Base-by-base conservation (phyloP, 1,140 invertebrate species). In the Trichonephila clavata region DNA sequence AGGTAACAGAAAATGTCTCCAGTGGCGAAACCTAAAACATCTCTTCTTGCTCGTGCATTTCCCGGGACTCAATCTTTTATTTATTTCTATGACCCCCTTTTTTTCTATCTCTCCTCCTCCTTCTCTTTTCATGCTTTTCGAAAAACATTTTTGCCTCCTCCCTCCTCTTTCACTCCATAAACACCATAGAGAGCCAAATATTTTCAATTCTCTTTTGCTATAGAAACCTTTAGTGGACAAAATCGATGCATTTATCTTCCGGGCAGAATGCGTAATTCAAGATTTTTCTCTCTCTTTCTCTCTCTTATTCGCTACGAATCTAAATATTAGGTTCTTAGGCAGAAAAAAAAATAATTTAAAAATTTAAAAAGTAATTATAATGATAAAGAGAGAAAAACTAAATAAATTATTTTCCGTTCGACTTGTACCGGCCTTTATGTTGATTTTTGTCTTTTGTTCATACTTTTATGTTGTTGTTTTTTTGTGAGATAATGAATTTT, bases 181-280 rank as follows among this genome's bases (percentile, higher is more conserved):
- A 63, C 61, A 63, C 61, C 61, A 77, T 20, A 77, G 27, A 77
- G 24, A 77, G 32, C 13, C 27, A 39, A 39, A 39, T 77, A 77
- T 77, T 77, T 39, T 20, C 24, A 77, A 39, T 77, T 77, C 71
- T 77, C 71, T 77, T 77, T 77, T 27, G 16, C 27, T 32, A 77
- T 32, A 27, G 27, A 77, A 77, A 77, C 71, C 27, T 16, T 77
- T 32, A 39, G 27, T 7, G 27, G 1, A 18, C 13, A 39, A 39
- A 77, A 77, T 77, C 27, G 71, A 77, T 77, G 18, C 13, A 18
- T 77, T 77, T 77, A 32, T 32, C 71, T 77, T 27, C 14, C 10
- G 27, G 71, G 71, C 18, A 20, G 71, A 77, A 77, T 77, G 24
- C 27, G 32, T 77, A 77, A 77, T 39, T 32, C 71, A 39, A 32